Evolutionary conservation across 2,888 invertebrate genomes (phyloP).

Genomic region (Reticulitermes lucifugus): DNA sequence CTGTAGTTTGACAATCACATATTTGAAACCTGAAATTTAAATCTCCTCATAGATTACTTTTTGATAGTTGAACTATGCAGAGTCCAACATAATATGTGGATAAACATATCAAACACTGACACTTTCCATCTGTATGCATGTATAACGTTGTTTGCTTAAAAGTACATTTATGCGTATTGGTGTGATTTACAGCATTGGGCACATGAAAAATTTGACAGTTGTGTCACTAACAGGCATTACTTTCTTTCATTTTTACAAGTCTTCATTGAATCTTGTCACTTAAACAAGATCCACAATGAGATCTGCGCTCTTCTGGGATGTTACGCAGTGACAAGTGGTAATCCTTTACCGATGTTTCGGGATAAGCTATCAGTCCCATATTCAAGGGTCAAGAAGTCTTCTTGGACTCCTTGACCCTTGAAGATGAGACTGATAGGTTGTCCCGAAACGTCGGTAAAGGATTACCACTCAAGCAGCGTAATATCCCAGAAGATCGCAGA

Average conservation of each 20-base stretch:
- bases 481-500: no score
- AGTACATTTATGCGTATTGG: background rate
- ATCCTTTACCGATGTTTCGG: no score
- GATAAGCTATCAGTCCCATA: no score
- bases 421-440: no score
- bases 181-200: background rate
- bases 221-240: background rate
- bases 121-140: background rate
- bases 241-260: background rate
- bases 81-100: background rate
- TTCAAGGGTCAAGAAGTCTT: no score
- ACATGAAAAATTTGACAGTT: background rate
- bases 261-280: background rate
- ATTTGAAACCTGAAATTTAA: background rate
- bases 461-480: no score
- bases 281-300: background rate
- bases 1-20: constrained; percentile 29
- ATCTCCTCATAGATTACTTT: background rate
- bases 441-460: no score
- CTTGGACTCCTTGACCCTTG: no score
- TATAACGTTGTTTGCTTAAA: background rate
- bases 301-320: no score
- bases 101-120: constrained; percentile 18
- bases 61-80: background rate
- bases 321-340: no score